Evolutionary conservation across 2,888 invertebrate genomes (phyloP), one percentile per base, ranked within the genome.

Genomic region (Stenolophus ochropezus): DNA sequence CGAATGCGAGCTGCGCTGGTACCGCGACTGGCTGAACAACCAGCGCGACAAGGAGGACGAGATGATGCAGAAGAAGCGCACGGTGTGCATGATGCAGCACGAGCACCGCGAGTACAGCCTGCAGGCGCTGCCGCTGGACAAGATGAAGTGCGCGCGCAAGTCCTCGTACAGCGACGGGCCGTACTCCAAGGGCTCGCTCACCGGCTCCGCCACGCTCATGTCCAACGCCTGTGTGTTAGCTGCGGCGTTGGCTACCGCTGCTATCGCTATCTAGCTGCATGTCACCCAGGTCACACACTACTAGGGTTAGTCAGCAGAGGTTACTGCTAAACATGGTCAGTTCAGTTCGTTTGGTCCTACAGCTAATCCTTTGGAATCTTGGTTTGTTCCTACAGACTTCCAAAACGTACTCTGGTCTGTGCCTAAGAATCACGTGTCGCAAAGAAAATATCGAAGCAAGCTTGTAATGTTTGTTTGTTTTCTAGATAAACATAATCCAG

Each of bases 1-100:
- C 88, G 95, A 96, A 86, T 97, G 97, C 88, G 96, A 96, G 86
- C 90, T 97, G 84, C 93, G 94, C 74, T 97, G 97, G 97, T 96
- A 97, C 89, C 93, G 95, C 82, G 93, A 93, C 77, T 95, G 97
- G 94, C 89, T 96, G 85, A 92, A 93, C 83, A 94, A 94, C 82
- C 91, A 96, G 21, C 93, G 94, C 76, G 95, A 95, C 88, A 94
- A 95, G 83, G 96, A 96, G 86, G 96, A 96, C 88, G 96, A 96
- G 88, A 94, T 96, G 88, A 94, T 96, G 92, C 95, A 95, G 86
- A 96, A 96, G 91, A 96, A 96, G 87, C 92, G 95, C 80, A 95
- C 96, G 1, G 91, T 96, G 65, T 96, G 96, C 89, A 94, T 93
- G 83, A 96, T 96, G 95, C 90, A 91, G 56, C 91, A 91, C 85